A percentile compares a stretch with the other conserved stretches of the same genome.
These are phyloP conservation scores for Incurvaria masculella DNA, from an alignment of 2,888 invertebrate genomes.

Conservation along the genomic window DNA sequence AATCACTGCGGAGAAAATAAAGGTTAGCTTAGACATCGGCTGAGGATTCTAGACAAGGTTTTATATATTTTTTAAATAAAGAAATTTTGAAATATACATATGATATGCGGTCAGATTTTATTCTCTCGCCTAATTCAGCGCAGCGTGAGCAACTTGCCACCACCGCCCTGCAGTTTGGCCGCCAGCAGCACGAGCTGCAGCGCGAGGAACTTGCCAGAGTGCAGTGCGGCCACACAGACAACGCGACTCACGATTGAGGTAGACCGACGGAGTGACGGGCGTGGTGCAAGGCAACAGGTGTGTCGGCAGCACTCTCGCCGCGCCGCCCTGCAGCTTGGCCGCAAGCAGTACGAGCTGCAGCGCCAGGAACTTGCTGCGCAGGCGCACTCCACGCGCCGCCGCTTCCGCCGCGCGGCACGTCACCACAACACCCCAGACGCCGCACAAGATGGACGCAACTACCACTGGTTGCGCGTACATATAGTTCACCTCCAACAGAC, in stretches of 20 bases:
- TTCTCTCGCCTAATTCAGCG: too few species aligned
- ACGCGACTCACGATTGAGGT: constrained; percentile 52
- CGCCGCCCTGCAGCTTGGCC: constrained; percentile 64
- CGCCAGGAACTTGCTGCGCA: constrained; percentile 52
- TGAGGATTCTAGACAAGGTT: neutral
- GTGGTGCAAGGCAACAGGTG: constrained; percentile 60
- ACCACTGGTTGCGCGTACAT: constrained; percentile 64
- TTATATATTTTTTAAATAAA: constrained; percentile 10
- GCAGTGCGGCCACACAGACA: too few species aligned
- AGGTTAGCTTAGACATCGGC: constrained; percentile 3
- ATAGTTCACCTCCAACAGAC: constrained; percentile 55
- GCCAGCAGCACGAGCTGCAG: constrained; percentile 23
- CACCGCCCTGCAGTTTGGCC: constrained; percentile 68
- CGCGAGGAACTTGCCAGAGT: too few species aligned
- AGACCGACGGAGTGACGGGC: constrained; percentile 58
- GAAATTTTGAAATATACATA: neutral
- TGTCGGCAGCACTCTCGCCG: constrained; percentile 55
- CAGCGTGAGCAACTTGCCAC: too few species aligned
- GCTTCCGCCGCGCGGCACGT: constrained; percentile 42
- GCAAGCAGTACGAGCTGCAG: constrained; percentile 64
- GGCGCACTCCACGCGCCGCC: constrained; percentile 30
- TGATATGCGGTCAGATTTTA: too few species aligned
- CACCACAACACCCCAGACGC: constrained; percentile 68
- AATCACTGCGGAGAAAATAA: constrained; percentile 57
- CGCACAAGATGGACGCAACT: constrained; percentile 62